Conservation (phyloP, 2,888 invertebrate species). For the Dyspetes luteomarginatus region DNA sequence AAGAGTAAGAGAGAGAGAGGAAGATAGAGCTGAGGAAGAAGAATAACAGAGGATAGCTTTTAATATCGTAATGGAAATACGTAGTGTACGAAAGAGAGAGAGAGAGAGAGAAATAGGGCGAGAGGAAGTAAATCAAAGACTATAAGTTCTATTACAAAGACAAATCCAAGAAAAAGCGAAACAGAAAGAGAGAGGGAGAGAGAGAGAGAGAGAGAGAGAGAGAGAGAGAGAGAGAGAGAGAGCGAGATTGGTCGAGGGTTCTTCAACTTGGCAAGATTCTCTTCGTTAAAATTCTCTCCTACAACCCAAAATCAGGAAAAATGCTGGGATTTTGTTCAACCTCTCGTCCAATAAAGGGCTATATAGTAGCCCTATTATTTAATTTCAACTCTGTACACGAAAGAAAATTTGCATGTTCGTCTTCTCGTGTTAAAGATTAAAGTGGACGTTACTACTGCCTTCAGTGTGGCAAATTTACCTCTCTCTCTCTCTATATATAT, state of each 20-base stretch:
- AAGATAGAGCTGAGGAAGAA: slow-evolving; percentile 14
- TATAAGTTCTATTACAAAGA: slow-evolving; percentile 53
- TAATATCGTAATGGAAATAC: slow-evolving; percentile 63
- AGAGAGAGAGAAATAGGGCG: slow-evolving; percentile 2
- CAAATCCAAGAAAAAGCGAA: slow-evolving; percentile 24
- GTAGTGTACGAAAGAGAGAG: slow-evolving; percentile 22
- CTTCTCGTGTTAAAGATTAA: neutral
- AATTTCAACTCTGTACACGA: slow-evolving; percentile 40
- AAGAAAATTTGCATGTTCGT: slow-evolving; percentile 36
- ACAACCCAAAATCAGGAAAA: neutral
- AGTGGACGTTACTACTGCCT: neutral
- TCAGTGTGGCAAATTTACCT: neutral
- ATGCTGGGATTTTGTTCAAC: slow-evolving; percentile 13
- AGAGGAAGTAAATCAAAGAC: slow-evolving; percentile 56
- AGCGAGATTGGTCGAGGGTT: slow-evolving; percentile 8
- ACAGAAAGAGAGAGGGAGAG: neutral
- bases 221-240: slow-evolving; percentile 10
- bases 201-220: slow-evolving; percentile 1
- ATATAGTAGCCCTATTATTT: neutral
- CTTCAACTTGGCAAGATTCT: slow-evolving; percentile 24
- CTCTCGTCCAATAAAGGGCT: neutral
- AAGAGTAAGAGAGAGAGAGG: neutral
- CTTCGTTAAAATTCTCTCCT: neutral
- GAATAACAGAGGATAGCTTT: slow-evolving; percentile 41
- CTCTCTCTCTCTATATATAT: neutral